Conservation (phyloP, 2,888 invertebrate species). For the Cybosia mesomella region DNA sequence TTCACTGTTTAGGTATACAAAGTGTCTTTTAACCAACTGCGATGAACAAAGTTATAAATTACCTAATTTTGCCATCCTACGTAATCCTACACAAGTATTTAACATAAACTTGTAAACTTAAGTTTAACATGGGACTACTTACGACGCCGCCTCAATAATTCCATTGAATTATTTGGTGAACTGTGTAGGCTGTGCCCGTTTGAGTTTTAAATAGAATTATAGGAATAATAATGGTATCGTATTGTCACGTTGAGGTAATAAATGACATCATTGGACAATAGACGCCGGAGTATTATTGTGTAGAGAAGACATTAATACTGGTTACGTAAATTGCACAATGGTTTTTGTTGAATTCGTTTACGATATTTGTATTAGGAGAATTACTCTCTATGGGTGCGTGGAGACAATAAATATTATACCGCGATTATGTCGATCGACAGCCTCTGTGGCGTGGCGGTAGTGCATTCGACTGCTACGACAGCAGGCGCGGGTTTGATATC, state of each 20-base stretch:
- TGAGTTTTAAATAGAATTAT: conserved; percentile 46
- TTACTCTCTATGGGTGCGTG: no score
- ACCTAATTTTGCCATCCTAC: conserved; percentile 56
- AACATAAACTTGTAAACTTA: conserved; percentile 38
- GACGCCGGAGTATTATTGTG: neutral
- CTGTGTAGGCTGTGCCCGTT: conserved; percentile 31
- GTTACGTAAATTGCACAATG: neutral
- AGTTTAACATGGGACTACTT: conserved; percentile 22
- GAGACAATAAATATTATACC: no score
- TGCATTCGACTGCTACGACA: no score
- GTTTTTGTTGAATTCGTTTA: neutral
- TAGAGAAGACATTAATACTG: neutral
- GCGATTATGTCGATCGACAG: no score
- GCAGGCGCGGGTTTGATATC: no score
- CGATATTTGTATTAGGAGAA: neutral
- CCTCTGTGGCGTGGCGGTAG: no score
- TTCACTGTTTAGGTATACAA: neutral
- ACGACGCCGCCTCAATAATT: conserved; percentile 6
- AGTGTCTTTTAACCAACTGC: neutral
- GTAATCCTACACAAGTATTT: conserved; percentile 55
- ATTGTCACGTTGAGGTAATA: conserved; percentile 28
- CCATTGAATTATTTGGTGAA: conserved; percentile 21
- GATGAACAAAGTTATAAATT: conserved; percentile 34
- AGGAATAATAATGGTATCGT: conserved; percentile 34
- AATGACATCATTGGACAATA: conserved; percentile 30